Evolutionary conservation across 2,888 invertebrate genomes (phyloP), one percentile per base, ranked within the genome.

Genomic region (Aspidiotus destructor): DNA sequence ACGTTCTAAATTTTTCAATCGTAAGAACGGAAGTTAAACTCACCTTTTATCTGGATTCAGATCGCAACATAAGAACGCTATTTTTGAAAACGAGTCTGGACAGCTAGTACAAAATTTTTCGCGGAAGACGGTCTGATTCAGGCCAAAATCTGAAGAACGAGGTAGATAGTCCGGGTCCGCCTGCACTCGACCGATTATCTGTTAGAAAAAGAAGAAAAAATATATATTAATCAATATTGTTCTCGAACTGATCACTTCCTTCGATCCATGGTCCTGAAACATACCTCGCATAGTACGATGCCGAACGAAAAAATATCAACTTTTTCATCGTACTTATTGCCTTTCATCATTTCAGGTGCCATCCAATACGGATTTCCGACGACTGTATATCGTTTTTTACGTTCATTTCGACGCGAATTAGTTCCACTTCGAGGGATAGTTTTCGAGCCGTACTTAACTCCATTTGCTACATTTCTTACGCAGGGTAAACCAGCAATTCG

Each of bases 271-370:
- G 28, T 28, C 48, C 48, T 13, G 6, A 48, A 48, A 48, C 77
- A 76, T 74, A 91, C 91, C 86, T 96, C 96, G 77, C 96, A 96
- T 6, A 95, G 80, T 70, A 96, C 88, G 72, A 96, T 95, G 44
- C 96, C 96, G 78, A 92, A 96, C 41, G 94, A 94, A 79, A 96
- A 96, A 71, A 96, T 88, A 76, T 96, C 96, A 0, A 96, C 96
- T 78, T 93, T 93, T 77, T 96, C 95, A 76, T 96, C 95, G 77
- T 96, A 96, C 72, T 90, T 89, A 75, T 92, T 89, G 17, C 94
- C 94, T 77, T 90, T 92, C 91, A 96, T 92, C 96, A 96, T 96
- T 79, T 96, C 96, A 0, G 96, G 96, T 0, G 96, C 96, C 96
- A 96, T 96, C 94, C 95, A 96, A 78, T 94, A 96, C 0, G 96